These are phyloP conservation scores for Jordanella pulchra DNA, from an alignment of 2,797 vertebrate genomes.

Conservation along the genomic window DNA sequence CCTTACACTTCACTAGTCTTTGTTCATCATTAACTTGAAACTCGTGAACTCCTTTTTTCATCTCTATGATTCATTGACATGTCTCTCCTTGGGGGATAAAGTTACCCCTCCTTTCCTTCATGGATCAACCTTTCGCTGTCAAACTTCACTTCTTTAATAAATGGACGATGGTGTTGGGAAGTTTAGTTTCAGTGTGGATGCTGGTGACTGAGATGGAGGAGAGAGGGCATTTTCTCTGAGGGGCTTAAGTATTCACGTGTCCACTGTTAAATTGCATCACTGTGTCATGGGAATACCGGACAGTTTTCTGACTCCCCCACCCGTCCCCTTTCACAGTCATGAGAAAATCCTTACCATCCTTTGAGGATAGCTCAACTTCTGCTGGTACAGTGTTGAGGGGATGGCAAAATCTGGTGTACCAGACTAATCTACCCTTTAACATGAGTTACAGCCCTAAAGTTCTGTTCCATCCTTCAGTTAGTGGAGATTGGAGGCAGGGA, in stretches of 20 bases:
- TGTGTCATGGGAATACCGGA: constrained; percentile 16
- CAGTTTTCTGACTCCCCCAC: constrained; percentile 11
- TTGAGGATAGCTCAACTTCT: constrained; percentile 1
- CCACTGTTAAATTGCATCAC: constrained; percentile 19
- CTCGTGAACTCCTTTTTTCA: constrained; percentile 64
- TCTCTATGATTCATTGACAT: constrained; percentile 75
- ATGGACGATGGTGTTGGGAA: constrained; percentile 10
- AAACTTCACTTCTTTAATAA: constrained; percentile 5
- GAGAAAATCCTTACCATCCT: constrained; percentile 40
- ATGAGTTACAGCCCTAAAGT: neutral
- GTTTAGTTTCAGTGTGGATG: neutral
- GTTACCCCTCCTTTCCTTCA: constrained; percentile 39
- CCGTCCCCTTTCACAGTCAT: constrained; percentile 10
- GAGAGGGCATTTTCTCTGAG: constrained; percentile 11
- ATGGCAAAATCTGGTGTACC: neutral
- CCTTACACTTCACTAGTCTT: constrained; percentile 27
- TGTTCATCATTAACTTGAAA: constrained; percentile 76
- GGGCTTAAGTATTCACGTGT: constrained; percentile 20
- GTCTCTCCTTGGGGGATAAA: constrained; percentile 41
- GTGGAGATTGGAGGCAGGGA: constrained; percentile 16
- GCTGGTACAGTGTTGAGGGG: constrained; percentile 11
- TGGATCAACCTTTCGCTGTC: constrained; percentile 25
- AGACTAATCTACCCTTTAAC: constrained; percentile 1
- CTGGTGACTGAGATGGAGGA: neutral
- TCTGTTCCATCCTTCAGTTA: constrained; percentile 1